These are phyloP conservation scores for Girardinichthys multiradiatus DNA, from an alignment of 2,113 vertebrate genomes.

Conservation along the genomic window DNA sequence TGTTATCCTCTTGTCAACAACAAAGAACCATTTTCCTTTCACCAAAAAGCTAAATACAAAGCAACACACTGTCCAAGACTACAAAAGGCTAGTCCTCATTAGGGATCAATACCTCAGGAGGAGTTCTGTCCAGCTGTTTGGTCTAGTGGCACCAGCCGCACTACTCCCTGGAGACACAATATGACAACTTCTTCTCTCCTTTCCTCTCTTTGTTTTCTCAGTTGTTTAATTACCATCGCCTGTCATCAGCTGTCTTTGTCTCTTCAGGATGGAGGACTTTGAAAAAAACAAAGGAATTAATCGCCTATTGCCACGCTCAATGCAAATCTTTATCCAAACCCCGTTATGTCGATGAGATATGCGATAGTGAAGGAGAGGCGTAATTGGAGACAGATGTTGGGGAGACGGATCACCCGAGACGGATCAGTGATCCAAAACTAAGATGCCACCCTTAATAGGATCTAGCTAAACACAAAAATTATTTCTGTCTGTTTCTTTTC, in stretches of 20 bases:
- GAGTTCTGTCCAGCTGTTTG: conserved; percentile 53
- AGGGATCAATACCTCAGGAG: conserved; percentile 61
- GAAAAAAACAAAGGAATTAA: conserved; percentile 65
- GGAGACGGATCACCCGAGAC: conserved; percentile 74
- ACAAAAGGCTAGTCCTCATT: conserved; percentile 54
- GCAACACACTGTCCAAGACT: conserved; percentile 28
- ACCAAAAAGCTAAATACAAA: conserved; percentile 18
- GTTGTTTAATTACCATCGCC: conserved; percentile 81
- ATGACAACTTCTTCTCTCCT: conserved; percentile 75
- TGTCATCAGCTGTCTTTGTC: conserved; percentile 76
- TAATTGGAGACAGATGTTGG: conserved; percentile 85
- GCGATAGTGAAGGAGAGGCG: conserved; percentile 71
- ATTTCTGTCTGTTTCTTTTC: conserved; percentile 61
- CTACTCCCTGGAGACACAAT: conserved; percentile 54
- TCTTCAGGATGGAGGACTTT: conserved; percentile 57
- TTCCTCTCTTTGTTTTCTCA: conserved; percentile 66
- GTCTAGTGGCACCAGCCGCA: conserved; percentile 54
- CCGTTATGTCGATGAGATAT: conserved; percentile 76
- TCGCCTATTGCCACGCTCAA: conserved; percentile 76
- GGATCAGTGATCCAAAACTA: conserved; percentile 82
- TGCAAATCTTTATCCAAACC: conserved; percentile 81
- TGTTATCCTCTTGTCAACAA: conserved; percentile 5
- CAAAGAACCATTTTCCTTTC: conserved; percentile 23
- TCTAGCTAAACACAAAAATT: conserved; percentile 69
- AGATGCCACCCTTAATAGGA: conserved; percentile 78